These are phyloP conservation scores for Arctocebus calabarensis DNA, from an alignment of 2,797 vertebrate species.

Conservation along the genomic window DNA sequence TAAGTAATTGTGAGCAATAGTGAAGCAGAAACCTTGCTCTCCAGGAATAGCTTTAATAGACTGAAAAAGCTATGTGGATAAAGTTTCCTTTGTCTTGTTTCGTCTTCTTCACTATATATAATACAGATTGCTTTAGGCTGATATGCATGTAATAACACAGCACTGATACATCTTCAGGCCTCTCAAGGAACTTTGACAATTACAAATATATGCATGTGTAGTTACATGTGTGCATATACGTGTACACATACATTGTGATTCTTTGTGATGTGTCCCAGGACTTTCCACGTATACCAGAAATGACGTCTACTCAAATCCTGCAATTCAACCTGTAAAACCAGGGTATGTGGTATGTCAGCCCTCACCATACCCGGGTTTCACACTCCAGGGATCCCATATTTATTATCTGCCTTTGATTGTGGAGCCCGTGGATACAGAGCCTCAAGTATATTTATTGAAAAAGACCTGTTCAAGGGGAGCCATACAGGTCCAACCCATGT, in stretches of 20 bases:
- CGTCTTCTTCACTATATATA: not conserved
- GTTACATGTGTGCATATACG: not conserved
- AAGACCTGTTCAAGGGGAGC: not conserved
- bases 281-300: not conserved
- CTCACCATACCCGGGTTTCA: not conserved
- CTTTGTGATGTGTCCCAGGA: not conserved
- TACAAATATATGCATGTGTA: not conserved
- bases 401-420: not conserved
- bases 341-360: not conserved
- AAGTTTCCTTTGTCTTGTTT: not conserved
- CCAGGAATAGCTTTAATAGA: not conserved
- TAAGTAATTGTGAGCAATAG: not conserved
- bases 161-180: conserved; percentile 63
- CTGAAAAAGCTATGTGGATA: not conserved
- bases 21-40: not conserved
- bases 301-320: not conserved
- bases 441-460: not conserved
- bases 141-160: conserved; percentile 57
- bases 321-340: not conserved
- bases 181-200: conserved; percentile 72
- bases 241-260: not conserved
- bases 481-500: not conserved
- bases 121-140: conserved; percentile 64
- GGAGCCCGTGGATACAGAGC: not conserved
- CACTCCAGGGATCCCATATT: too few relatives aligned